Evolutionary conservation across 1,140 invertebrate species (phyloP), one percentile per base, ranked within the genome.

Genomic region (Drosophila bocki): DNA sequence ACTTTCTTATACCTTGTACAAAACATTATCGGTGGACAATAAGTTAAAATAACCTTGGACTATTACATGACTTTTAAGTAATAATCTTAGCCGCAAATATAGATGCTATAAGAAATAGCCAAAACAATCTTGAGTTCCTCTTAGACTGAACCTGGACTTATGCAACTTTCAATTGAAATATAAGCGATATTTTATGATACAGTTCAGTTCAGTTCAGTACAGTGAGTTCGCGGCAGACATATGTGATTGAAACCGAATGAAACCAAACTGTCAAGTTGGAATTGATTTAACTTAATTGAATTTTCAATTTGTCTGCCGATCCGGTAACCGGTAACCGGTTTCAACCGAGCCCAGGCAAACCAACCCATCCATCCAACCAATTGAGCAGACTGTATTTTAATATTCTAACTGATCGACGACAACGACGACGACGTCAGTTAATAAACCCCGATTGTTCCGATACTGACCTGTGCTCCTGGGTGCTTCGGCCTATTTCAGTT

Each of bases 251-350:
- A 72, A 78, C 19, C 42, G 44, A 60, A 60, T 48, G 59, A 11
- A 67, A 53, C 37, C 56, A 53, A 75, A 74, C 48, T 68, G 57
- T 44, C 57, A 26, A 26, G 29, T 53, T 61, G 47, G 32, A 81
- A 80, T 84, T 67, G 68, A 85, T 85, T 85, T 68, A 74, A 78
- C 74, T 84, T 85, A 85, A 84, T 84, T 85, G 78, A 85, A 85
- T 75, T 85, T 65, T 62, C 47, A 69, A 82, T 82, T 65, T 63
- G 41, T 19, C 32, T 44, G 29, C 32, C 44, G 69, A 53, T 42
- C 35, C 35, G 62, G 44, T 45, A 51, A 59, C 58, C 35, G 53
- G n/a, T 15, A 82, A 82, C 80, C 71, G 64, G 76, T 80, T 64
- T 47, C 26, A 64, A 70, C 70, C 61, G 54, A 80, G 44, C 61